Base-by-base conservation (phyloP, 2,113 vertebrate genomes). In the Thomomys bottae region DNA sequence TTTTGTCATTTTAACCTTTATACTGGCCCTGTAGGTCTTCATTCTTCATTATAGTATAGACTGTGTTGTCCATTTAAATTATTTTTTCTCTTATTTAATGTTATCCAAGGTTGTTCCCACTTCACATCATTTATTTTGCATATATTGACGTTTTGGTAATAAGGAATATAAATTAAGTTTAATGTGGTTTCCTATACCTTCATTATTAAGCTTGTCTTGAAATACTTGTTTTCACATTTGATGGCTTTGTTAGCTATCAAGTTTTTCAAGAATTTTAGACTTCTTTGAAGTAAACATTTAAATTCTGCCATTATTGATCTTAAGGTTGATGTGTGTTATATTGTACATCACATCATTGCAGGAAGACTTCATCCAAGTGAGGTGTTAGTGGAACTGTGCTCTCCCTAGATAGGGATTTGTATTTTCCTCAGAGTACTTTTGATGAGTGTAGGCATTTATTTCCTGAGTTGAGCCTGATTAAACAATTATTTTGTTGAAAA, bases 71-170 rank as follows among this genome's bases (percentile, higher is more conserved):
- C 83, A 71, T 85, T 94, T 96, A 97, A 97, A 92, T 96, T 96
- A 97, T 97, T 96, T 92, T 88, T 93, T 93, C 84, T 97, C 87
- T 95, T 96, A 95, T 96, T 97, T 96, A 95, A 96, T 95, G 68
- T 88, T 94, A 78, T 94, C 68, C 71, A 90, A 94, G 90, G 89
- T 86, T 92, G 81, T 96, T 96, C 59, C 91, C 89, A 94, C 90
- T 93, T 96, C 89, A 89, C 32, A 87, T 93, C 92, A 89, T 87
- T 95, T 96, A 86, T 94, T 96, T 96, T 95, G 63, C 95, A 89
- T 91, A 95, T 96, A 80, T 90, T 80, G 79, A 68, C 96, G 54
- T 95, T 94, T 94, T 94, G 93, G 87, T 96, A 80, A 71, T 93
- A 94, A 93, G 92, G 92, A 92, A 68, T 95, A 95, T 96, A 91